Conservation (phyloP, 2,797 vertebrate genomes). For the Liparis tanakae region DNA sequence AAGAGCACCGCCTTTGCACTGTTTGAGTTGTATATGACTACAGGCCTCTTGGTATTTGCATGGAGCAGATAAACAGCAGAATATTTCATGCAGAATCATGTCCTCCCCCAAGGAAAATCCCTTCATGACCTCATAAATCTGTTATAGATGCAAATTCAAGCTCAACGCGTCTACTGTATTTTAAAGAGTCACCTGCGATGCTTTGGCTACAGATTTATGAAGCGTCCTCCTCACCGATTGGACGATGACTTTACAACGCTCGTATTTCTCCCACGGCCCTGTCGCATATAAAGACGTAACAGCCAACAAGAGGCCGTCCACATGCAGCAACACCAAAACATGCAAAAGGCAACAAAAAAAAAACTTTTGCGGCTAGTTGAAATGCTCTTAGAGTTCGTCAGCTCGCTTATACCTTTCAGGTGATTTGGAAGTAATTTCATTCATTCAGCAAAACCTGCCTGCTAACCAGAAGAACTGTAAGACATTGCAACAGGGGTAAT, state of each 20-base stretch:
- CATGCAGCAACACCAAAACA: constrained; percentile 39
- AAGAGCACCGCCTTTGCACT: constrained; percentile 25
- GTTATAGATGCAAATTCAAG: constrained; percentile 39
- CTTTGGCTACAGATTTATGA: constrained; percentile 48
- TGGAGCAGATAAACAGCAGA: constrained; percentile 24
- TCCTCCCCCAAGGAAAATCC: constrained; percentile 12
- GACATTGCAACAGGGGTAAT: constrained; percentile 18
- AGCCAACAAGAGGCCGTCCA: constrained; percentile 12
- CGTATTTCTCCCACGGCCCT: constrained; percentile 24
- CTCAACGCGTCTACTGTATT: constrained; percentile 32
- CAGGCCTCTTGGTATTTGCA: constrained; percentile 34
- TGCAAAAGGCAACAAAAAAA: no score
- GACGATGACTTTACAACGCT: constrained; percentile 7
- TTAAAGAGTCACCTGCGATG: constrained; percentile 45
- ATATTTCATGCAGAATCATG: constrained; percentile 26
- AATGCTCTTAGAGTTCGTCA: constrained; percentile 5
- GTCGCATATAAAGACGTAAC: constrained; percentile 47
- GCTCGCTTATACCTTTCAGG: constrained; percentile 17
- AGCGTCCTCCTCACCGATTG: constrained; percentile 20
- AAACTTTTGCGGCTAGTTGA: no score
- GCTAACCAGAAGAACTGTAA: neutral
- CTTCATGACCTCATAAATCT: constrained; percentile 48
- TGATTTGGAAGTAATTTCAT: constrained; percentile 5
- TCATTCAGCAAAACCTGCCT: constrained; percentile 1
- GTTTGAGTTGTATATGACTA: constrained; percentile 29